Conservation (phyloP, 2,113 vertebrate genomes). For the Antigone vipio region DNA sequence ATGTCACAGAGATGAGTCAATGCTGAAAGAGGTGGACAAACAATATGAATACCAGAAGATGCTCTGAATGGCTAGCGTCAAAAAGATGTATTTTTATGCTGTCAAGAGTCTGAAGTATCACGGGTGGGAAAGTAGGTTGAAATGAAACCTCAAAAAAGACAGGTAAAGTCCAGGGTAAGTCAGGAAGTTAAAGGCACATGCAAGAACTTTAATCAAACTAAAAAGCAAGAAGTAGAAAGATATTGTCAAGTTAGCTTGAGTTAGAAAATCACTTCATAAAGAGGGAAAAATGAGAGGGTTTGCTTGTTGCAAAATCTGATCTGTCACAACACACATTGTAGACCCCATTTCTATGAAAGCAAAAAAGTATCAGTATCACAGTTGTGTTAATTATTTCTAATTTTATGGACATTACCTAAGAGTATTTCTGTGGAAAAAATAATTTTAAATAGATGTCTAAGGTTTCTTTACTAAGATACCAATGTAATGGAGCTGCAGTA, state of each 20-base stretch:
- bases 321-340: not conserved
- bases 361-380: not conserved
- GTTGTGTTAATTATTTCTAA: not conserved
- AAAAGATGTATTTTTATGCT: not conserved
- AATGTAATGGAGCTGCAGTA: not conserved
- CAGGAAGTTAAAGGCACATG: not conserved
- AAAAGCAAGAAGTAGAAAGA: not conserved
- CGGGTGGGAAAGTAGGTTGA: not conserved
- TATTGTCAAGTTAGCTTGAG: not conserved
- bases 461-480: not conserved
- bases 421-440: not conserved
- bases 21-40: not conserved
- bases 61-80: not conserved
- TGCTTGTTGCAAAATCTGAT: not conserved
- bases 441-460: not conserved
- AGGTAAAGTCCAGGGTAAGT: not conserved
- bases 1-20: slow-evolving; percentile 16
- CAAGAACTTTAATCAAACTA: not conserved
- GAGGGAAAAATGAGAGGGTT: not conserved
- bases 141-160: not conserved
- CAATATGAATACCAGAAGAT: not conserved
- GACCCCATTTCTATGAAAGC: not conserved
- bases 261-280: not conserved
- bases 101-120: not conserved
- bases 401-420: not conserved